Evolutionary conservation across 1,140 invertebrate genomes (phyloP).

Genomic region (Ips typographus): DNA sequence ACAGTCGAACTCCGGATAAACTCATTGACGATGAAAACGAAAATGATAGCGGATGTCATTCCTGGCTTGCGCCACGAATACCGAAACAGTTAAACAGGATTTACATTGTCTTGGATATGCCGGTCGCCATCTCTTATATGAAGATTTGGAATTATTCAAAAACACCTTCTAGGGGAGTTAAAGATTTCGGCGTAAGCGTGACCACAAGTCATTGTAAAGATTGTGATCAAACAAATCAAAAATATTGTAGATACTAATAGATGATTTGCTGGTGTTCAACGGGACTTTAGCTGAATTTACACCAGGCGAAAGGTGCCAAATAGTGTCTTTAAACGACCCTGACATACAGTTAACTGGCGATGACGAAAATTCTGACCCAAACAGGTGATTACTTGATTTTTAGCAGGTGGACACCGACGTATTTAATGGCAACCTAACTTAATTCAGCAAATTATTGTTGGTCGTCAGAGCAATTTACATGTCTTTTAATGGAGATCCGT

Average conservation of each 20-base stretch:
- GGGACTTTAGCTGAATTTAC: slow-evolving; percentile 57
- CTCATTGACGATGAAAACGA: slow-evolving; percentile 74
- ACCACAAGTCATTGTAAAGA: background rate
- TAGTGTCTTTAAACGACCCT: slow-evolving; percentile 20
- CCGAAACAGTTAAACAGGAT: slow-evolving; percentile 68
- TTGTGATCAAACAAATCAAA: background rate
- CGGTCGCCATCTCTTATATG: slow-evolving; percentile 71
- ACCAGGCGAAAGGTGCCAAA: slow-evolving; percentile 17
- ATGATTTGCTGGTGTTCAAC: slow-evolving; percentile 77
- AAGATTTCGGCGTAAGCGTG: slow-evolving; percentile 75
- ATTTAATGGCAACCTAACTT: background rate
- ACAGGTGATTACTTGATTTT: slow-evolving; percentile 4
- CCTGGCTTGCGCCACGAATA: slow-evolving; percentile 79
- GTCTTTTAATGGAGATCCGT: no score
- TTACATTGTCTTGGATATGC: slow-evolving; percentile 77
- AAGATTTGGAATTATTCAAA: slow-evolving; percentile 87
- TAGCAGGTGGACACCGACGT: background rate
- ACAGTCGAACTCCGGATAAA: slow-evolving; percentile 78
- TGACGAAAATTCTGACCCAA: slow-evolving; percentile 24
- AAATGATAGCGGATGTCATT: slow-evolving; percentile 67
- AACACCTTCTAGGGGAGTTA: slow-evolving; percentile 72
- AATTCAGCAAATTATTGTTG: no score
- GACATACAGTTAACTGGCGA: slow-evolving; percentile 5
- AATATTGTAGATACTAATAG: slow-evolving; percentile 64
- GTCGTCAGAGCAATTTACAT: no score